Conservation (phyloP, 1,140 invertebrate genomes). For the Mylabris phalerata region DNA sequence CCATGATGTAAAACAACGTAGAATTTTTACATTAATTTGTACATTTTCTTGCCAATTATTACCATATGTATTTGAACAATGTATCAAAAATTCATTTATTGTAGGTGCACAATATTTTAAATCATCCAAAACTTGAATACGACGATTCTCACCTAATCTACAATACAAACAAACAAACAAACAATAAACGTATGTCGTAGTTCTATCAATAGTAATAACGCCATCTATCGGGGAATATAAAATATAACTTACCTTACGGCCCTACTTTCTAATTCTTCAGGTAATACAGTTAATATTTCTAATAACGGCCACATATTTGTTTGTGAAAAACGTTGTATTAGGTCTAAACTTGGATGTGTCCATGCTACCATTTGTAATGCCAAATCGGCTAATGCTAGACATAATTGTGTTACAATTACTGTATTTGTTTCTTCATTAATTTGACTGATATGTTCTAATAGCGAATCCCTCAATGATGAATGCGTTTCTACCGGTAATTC, state of each 20-base stretch:
- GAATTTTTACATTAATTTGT: slow-evolving; percentile 53
- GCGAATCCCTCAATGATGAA: slow-evolving; percentile 79
- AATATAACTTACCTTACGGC: slow-evolving; percentile 48
- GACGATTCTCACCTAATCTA: slow-evolving; percentile 76
- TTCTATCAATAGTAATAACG: too few relatives aligned
- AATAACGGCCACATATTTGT: slow-evolving; percentile 71
- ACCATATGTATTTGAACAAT: slow-evolving; percentile 55
- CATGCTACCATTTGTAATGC: slow-evolving; percentile 90
- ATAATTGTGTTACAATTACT: slow-evolving; percentile 86
- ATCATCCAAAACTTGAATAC: slow-evolving; percentile 74
- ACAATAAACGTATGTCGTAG: too few relatives aligned
- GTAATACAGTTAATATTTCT: slow-evolving; percentile 87
- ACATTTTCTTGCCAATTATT: slow-evolving; percentile 47
- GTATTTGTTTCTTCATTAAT: slow-evolving; percentile 74
- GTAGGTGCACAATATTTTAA: slow-evolving; percentile 59
- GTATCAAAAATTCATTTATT: slow-evolving; percentile 68
- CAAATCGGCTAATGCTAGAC: slow-evolving; percentile 86
- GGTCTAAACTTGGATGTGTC: slow-evolving; percentile 80
- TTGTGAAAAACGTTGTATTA: slow-evolving; percentile 67
- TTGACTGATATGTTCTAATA: slow-evolving; percentile 82
- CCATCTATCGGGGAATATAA: too few relatives aligned
- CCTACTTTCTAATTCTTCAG: slow-evolving; percentile 89
- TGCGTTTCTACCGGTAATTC: slow-evolving; percentile 85
- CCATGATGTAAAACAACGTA: slow-evolving; percentile 78
- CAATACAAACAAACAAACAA: too few relatives aligned